Percentiles rank a stretch among this genome's conserved stretches.
phyloP scores from a whole-genome alignment of 2,797 vertebrate genomes.

The Sebastes minor region DNA sequence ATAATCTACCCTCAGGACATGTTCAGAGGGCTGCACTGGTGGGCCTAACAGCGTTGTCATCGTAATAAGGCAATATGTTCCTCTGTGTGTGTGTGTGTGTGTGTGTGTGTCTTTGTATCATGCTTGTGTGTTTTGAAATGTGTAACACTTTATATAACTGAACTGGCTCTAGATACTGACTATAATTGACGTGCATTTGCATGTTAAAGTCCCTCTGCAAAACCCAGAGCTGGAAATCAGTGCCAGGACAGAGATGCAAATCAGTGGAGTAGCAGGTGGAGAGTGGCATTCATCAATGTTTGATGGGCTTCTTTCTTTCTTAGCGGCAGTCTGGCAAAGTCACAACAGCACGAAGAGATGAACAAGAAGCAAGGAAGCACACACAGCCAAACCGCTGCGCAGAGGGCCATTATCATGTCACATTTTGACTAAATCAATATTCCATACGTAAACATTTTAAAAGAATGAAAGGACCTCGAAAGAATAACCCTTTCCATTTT shows the following conservation, averaged over 20 bases:
- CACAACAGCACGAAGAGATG: slow-evolving; percentile 16
- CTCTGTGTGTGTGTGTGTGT: not conserved
- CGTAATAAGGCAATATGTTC: slow-evolving; percentile 29
- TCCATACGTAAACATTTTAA: slow-evolving; percentile 36
- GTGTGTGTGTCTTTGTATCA: not conserved
- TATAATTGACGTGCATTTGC: slow-evolving; percentile 34
- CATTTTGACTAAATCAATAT: slow-evolving; percentile 41
- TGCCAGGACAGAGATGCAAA: slow-evolving; percentile 63
- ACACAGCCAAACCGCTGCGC: not conserved
- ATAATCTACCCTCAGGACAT: slow-evolving; percentile 53
- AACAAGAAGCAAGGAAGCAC: slow-evolving; percentile 6
- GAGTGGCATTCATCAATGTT: slow-evolving; percentile 78
- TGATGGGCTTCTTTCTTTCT: slow-evolving; percentile 66
- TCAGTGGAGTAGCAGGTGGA: slow-evolving; percentile 61
- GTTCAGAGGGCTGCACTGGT: slow-evolving; percentile 20
- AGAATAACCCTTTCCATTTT: slow-evolving; percentile 28
- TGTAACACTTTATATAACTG: slow-evolving; percentile 12
- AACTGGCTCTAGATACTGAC: not conserved
- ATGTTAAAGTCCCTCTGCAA: slow-evolving; percentile 26
- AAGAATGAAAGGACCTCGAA: slow-evolving; percentile 26
- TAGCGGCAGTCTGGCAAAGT: slow-evolving; percentile 37
- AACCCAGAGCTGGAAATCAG: slow-evolving; percentile 51
- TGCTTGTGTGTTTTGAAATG: slow-evolving; percentile 1
- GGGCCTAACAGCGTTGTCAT: slow-evolving; percentile 24
- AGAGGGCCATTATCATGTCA: slow-evolving; percentile 29